Conservation (phyloP, 2,113 vertebrate genomes). For the Numida meleagris region DNA sequence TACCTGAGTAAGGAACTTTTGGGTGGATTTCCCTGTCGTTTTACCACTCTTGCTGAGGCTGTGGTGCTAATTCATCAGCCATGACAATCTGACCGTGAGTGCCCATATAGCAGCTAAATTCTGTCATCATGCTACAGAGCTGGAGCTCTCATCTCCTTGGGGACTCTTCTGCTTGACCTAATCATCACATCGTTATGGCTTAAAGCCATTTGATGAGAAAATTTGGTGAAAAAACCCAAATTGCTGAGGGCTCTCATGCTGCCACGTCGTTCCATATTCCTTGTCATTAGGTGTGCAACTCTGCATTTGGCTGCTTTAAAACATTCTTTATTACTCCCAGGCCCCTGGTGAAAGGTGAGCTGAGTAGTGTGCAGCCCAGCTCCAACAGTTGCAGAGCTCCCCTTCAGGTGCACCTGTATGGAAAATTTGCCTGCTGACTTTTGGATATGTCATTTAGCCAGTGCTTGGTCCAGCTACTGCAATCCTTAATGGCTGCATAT, state of each 20-base stretch:
- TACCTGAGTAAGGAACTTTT: not conserved
- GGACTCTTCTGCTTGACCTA: not conserved
- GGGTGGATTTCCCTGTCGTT: not conserved
- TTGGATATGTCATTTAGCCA: slow-evolving; percentile 6
- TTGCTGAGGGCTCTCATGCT: not conserved
- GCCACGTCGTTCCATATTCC: not conserved
- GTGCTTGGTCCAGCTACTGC: not conserved
- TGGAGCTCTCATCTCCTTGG: not conserved
- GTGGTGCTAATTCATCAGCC: not conserved
- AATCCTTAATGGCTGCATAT: not conserved
- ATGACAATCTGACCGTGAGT: not conserved
- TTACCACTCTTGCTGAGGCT: not conserved
- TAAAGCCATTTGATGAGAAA: slow-evolving; percentile 12
- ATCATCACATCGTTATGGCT: not conserved
- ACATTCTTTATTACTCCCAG: slow-evolving; percentile 3
- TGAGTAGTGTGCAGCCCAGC: not conserved
- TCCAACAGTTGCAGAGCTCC: not conserved
- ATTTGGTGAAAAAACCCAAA: not conserved
- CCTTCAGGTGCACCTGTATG: not conserved
- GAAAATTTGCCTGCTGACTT: slow-evolving; percentile 29
- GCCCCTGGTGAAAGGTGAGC: not conserved
- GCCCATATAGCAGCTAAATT: not conserved
- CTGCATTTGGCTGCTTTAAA: slow-evolving; percentile 11
- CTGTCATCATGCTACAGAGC: not conserved
- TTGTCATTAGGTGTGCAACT: not conserved